Base-by-base conservation (phyloP, 2,797 vertebrate genomes). In the Periophthalmus magnuspinnatus region DNA sequence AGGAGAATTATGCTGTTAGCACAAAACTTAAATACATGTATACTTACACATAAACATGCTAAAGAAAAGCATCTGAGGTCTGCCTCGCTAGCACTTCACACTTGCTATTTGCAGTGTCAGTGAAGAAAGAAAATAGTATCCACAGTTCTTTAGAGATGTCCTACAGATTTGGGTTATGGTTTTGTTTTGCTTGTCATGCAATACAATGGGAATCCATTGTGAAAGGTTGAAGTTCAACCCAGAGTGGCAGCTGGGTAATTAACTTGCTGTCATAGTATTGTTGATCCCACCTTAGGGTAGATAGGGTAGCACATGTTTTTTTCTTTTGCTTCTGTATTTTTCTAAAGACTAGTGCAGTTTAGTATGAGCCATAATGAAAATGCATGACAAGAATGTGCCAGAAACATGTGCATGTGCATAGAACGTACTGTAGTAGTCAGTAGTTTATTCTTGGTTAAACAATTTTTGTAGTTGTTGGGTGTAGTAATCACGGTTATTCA, bases 201-300 rank as follows among this genome's bases (percentile, higher is more conserved):
- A 4, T 45, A 65, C 57, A 59, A 38, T 38, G 65, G 66, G 45
- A 63, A 68, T 67, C 19, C 1, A 13, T 36, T 60, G 60, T 72
- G 74, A 76, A 67, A 78, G 73, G 77, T 81, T 72, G 69, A 77
- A 28, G 67, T 69, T 88, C 78, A 71, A 62, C 34, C 41, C 41
- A 56, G 48, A 47, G 70, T 58, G 63, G 17, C 76, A 77, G 77
- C 74, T 74, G 78, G 47, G 75, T 65, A 60, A 84, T 85, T 80
- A 71, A 83, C 71, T 60, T 74, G 71, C 36, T 47, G 67, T 74
- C 69, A 72, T 55, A 7, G 17, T 33, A 68, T 48, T 67, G 61
- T 54, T 60, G 14, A 7, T 22, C 21, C 59, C 55, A 71, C 60
- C 63, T 72, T 28, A 70, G 76, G 58, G 41, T n/a, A 56, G 68